Conservation (phyloP, 2,888 invertebrate genomes). For the Limnephilus marmoratus region DNA sequence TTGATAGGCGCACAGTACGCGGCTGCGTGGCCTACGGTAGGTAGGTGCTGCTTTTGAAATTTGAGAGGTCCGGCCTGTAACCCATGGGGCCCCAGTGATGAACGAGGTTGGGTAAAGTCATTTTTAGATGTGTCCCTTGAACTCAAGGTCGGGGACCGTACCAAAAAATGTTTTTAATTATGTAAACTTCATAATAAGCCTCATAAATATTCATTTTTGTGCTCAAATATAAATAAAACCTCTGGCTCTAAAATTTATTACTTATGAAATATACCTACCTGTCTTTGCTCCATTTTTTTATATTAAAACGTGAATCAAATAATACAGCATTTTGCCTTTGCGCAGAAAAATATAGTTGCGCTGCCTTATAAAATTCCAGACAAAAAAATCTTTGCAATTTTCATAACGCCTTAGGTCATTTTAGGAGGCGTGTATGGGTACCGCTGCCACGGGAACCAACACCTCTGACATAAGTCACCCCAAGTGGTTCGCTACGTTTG, state of each 20-base stretch:
- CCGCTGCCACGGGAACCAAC: no score
- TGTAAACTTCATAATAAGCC: neutral
- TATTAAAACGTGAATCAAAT: no score
- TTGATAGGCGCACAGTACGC: slow-evolving; percentile 6
- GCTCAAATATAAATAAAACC: neutral
- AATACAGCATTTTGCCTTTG: no score
- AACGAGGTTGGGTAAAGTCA: neutral
- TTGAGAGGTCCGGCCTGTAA: neutral
- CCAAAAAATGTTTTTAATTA: neutral
- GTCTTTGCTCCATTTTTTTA: no score
- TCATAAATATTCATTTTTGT: neutral
- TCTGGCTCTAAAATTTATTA: neutral
- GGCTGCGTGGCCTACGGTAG: neutral
- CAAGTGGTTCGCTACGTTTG: no score
- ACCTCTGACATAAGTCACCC: no score
- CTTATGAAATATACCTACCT: neutral
- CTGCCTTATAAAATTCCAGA: no score
- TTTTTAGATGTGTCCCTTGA: neutral
- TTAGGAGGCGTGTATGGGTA: no score
- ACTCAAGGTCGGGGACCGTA: neutral
- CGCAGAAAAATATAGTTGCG: no score
- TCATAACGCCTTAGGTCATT: no score
- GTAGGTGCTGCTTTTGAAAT: neutral
- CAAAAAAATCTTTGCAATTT: no score
- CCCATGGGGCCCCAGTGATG: neutral